phyloP scores from a whole-genome alignment of 2,888 invertebrate species.

The Caenorhabditis parvicauda region DNA sequence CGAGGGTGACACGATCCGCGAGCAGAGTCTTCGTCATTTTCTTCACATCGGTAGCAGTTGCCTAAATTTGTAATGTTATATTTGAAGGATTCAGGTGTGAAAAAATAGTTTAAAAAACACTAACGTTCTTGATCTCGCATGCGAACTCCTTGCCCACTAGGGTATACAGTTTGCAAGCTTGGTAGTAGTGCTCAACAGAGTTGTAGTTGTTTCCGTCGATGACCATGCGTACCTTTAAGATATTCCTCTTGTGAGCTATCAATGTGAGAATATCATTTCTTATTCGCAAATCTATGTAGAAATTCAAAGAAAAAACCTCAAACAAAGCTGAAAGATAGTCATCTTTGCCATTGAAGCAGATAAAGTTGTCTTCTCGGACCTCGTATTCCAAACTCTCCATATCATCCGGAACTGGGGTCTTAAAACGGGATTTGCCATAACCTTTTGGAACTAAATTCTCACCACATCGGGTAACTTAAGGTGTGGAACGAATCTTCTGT shows the following conservation, averaged over 20 bases:
- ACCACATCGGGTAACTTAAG: neutral
- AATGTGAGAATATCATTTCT: no score
- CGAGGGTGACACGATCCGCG: no score
- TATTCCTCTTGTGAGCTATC: no score
- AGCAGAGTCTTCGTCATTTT: neutral
- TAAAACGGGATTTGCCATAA: neutral
- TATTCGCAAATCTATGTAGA: neutral
- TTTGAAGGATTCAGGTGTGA: neutral
- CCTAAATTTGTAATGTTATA: no score
- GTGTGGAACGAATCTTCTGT: neutral
- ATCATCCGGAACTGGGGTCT: neutral
- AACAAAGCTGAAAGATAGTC: constrained; percentile 18
- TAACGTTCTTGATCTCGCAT: constrained; percentile 3
- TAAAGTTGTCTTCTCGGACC: neutral
- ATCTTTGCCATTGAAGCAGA: neutral
- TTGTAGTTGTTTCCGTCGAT: constrained; percentile 48
- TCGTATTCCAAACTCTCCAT: neutral
- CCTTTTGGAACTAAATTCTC: neutral
- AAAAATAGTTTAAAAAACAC: neutral
- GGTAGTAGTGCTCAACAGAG: constrained; percentile 58
- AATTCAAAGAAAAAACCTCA: neutral
- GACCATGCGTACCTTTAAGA: constrained; percentile 10
- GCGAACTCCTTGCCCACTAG: constrained; percentile 23
- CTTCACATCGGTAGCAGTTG: neutral
- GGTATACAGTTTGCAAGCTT: constrained; percentile 46